These are phyloP conservation scores for Zygothrica quintamaculata DNA, from an alignment of 2,888 invertebrate species.

Conservation along the genomic window DNA sequence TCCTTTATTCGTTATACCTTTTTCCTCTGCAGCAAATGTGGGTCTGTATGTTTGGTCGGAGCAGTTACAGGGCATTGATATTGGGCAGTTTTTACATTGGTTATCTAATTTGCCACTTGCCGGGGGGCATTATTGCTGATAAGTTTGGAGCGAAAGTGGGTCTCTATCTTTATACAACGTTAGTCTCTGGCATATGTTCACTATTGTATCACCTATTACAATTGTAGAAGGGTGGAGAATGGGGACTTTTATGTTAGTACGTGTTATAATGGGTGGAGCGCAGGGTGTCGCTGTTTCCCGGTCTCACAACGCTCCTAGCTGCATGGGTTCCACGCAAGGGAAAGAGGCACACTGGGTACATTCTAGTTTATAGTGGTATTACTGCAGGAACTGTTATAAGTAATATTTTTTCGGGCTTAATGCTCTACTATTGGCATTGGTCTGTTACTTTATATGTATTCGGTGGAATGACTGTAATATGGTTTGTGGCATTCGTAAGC, in stretches of 20 bases:
- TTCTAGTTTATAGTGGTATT: constrained; percentile 91
- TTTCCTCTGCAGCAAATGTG: constrained; percentile 14
- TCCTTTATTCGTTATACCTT: no score
- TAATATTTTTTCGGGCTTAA: constrained; percentile 87
- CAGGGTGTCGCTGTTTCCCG: constrained; percentile 94
- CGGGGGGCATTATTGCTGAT: constrained; percentile 91
- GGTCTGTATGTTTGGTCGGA: constrained; percentile 88
- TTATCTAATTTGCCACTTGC: constrained; percentile 91
- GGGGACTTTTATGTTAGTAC: constrained; percentile 88
- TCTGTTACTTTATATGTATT: constrained; percentile 90
- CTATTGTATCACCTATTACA: constrained; percentile 22
- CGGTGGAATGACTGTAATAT: constrained; percentile 88
- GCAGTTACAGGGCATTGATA: constrained; percentile 89
- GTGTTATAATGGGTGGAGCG: constrained; percentile 91
- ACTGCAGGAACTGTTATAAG: constrained; percentile 87
- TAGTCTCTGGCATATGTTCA: constrained; percentile 87
- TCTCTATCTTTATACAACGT: constrained; percentile 89
- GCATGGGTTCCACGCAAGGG: constrained; percentile 91
- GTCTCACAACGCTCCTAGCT: constrained; percentile 90
- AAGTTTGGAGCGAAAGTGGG: constrained; percentile 93
- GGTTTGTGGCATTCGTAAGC: constrained; percentile 88
- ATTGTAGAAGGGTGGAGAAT: constrained; percentile 48
- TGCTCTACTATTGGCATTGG: constrained; percentile 89
- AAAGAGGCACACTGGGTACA: constrained; percentile 90
- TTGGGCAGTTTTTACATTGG: constrained; percentile 93